Base-by-base conservation (phyloP, 2,888 invertebrate species). In the Diarsia dahlii region DNA sequence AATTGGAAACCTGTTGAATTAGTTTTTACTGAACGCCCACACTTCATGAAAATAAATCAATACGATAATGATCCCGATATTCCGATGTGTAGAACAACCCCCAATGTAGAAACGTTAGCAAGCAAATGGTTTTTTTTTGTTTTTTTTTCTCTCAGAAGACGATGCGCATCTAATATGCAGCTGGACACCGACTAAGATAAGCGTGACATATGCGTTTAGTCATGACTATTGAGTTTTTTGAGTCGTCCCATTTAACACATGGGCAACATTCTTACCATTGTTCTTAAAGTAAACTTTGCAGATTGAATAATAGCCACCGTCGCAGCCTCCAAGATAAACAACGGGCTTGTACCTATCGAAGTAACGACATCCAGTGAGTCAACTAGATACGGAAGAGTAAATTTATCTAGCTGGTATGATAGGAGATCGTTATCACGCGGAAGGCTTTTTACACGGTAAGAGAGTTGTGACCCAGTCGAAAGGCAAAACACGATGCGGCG, bases 141-240 rank as follows among this genome's bases (percentile, higher is more conserved):
- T 15, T 15, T 10, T 67, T 83, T 68, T 76, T 62, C 28, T 68
- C 78, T 62, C 28, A 39, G 71, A 81, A 81, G 39, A n/a, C 56
- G 20, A 52, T 28, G 52, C 62, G 54, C 13, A 28, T 54, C 63
- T 56, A 63, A 50, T 63, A 52, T 50, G 56, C 72, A 72, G 67
- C 3, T 76, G 39, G 60, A 60, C 20, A 39, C 39, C 52, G 10
- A 46, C 28, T 28, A 62, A 23, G 52, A 69, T 45, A n/a, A 66
- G 60, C 74, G 23, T 45, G 64, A 64, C 73, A 70, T 56, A 82
- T 68, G 68, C 54, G 54, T 63, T 69, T 6, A 68, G 63, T 62
- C 68, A 20, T 77, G 82, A 77, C 71, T 65, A 72, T 71, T 64
- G 52, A 4, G 9, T 71, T 82, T 78, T 80, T 84, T 82, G 48